Evolutionary conservation across 2,113 vertebrate species (phyloP).

Genomic region (Bagarius yarrelli): DNA sequence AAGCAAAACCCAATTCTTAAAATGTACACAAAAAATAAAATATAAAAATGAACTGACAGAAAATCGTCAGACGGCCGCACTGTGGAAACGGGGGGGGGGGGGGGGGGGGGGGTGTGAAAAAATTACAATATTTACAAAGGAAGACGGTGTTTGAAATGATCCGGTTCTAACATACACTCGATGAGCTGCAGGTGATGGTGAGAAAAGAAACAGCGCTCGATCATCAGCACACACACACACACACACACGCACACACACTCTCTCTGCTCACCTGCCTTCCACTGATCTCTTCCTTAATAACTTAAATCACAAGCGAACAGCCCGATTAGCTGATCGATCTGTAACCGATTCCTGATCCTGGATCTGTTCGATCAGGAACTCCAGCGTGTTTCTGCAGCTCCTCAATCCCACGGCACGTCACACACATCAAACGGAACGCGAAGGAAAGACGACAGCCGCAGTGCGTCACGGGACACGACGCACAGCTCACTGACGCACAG

Average conservation of each 20-base stretch:
- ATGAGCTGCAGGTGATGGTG: slow-evolving; percentile 22
- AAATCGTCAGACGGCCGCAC: slow-evolving; percentile 63
- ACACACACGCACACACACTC: no score
- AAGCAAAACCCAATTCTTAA: slow-evolving; percentile 79
- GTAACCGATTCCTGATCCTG: slow-evolving; percentile 36
- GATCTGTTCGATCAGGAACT: not conserved
- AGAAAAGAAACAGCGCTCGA: slow-evolving; percentile 37
- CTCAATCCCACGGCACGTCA: slow-evolving; percentile 41
- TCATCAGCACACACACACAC: slow-evolving; percentile 29
- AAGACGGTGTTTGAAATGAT: slow-evolving; percentile 70
- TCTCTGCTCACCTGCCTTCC: not conserved
- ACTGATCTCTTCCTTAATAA: slow-evolving; percentile 42
- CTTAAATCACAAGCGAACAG: slow-evolving; percentile 2
- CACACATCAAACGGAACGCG: slow-evolving; percentile 55
- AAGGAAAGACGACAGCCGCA: slow-evolving; percentile 40
- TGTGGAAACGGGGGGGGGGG: slow-evolving; percentile 51
- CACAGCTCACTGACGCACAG: slow-evolving; percentile 43
- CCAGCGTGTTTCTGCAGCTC: not conserved
- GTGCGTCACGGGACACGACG: not conserved
- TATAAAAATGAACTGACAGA: slow-evolving; percentile 78
- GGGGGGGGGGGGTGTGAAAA: slow-evolving; percentile 64
- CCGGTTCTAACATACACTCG: slow-evolving; percentile 42
- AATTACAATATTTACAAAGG: slow-evolving; percentile 83
- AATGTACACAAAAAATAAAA: slow-evolving; percentile 75
- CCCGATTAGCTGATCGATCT: slow-evolving; percentile 21